phyloP scores from a whole-genome alignment of 2,888 invertebrate genomes.

The Thera britannica region DNA sequence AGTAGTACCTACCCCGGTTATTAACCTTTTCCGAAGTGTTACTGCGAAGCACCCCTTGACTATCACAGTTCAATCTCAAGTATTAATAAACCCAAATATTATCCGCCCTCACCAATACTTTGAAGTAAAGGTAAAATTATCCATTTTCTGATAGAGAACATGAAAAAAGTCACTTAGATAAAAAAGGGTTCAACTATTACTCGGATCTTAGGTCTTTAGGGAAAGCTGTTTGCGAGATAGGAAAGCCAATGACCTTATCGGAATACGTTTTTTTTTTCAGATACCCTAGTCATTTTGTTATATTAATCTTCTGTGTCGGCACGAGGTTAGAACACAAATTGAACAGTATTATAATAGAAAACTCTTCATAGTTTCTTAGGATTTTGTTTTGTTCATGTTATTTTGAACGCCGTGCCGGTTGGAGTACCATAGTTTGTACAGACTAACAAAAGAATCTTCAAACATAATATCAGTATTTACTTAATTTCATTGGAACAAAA shows the following conservation, averaged over 20 bases:
- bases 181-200: slow-evolving; percentile 35
- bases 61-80: slow-evolving; percentile 30
- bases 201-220: slow-evolving; percentile 35
- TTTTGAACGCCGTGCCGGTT: too few species aligned
- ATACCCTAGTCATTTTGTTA: slow-evolving; percentile 12
- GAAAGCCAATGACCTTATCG: slow-evolving; percentile 27
- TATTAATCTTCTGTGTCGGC: slow-evolving; percentile 8
- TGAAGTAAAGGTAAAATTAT: slow-evolving; percentile 35
- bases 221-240: slow-evolving; percentile 33
- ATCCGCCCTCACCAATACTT: slow-evolving; percentile 25
- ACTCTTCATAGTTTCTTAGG: not conserved
- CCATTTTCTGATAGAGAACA: slow-evolving; percentile 36
- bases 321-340: slow-evolving; percentile 2
- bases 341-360: not conserved
- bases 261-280: slow-evolving; percentile 19
- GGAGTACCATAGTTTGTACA: too few species aligned
- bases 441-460: too few species aligned
- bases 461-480: too few species aligned
- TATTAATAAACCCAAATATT: slow-evolving; percentile 31
- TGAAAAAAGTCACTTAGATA: slow-evolving; percentile 37
- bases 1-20: not conserved
- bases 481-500: too few species aligned
- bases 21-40: slow-evolving; percentile 18
- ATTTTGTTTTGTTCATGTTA: not conserved
- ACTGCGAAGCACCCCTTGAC: slow-evolving; percentile 14